Evolutionary conservation across 2,113 vertebrate species (phyloP).

Genomic region (Chaetodon trifascialis): DNA sequence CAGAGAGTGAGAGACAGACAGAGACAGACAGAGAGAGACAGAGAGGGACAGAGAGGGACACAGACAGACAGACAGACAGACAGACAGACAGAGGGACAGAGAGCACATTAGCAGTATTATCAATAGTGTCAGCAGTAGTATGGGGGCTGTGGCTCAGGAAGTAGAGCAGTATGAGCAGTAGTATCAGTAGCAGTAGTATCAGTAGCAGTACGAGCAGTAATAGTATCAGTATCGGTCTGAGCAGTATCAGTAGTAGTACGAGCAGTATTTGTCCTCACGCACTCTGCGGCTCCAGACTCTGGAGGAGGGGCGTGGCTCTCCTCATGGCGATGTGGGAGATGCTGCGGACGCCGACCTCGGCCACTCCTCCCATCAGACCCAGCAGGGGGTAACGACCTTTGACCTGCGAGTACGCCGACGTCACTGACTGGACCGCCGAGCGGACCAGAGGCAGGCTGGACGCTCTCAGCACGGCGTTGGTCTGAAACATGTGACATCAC

Average conservation of each 20-base stretch:
- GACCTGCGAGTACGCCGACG: conserved; percentile 55
- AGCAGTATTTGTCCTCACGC: conserved; percentile 26
- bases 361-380: conserved; percentile 73
- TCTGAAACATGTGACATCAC: conserved; percentile 33
- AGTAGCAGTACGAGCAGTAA: too few species aligned
- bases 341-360: conserved; percentile 69
- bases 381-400: conserved; percentile 79
- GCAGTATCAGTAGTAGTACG: not conserved
- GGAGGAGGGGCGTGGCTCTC: conserved; percentile 74
- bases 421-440: conserved; percentile 70
- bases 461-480: conserved; percentile 60
- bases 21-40: not conserved
- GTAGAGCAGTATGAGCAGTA: too few species aligned
- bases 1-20: not conserved
- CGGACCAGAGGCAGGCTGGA: conserved; percentile 78
- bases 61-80: not conserved
- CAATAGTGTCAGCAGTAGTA: too few species aligned
- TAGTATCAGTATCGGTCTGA: too few species aligned
- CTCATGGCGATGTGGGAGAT: conserved; percentile 63
- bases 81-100: too few species aligned
- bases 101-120: too few species aligned
- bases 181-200: not conserved
- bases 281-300: conserved; percentile 82
- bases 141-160: too few species aligned
- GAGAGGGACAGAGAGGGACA: not conserved